Conservation (phyloP, 2,113 vertebrate species). For the Psittacula cyanocephala region DNA sequence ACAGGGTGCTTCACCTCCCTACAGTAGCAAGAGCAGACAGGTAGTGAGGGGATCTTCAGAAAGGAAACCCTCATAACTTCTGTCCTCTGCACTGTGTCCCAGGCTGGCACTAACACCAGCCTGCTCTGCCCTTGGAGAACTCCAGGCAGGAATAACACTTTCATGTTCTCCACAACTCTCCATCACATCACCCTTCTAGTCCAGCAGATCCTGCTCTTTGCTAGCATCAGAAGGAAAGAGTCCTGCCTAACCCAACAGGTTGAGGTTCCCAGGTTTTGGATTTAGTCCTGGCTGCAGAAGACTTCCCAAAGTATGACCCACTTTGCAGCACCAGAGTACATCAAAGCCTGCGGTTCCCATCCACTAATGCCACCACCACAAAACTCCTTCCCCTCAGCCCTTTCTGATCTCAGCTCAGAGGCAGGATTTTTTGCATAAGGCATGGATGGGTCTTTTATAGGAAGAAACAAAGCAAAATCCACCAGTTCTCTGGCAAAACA, state of each 20-base stretch:
- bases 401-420: not conserved
- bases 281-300: not conserved
- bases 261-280: not conserved
- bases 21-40: not conserved
- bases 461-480: not conserved
- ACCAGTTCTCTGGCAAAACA: not conserved
- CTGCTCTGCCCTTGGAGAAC: not conserved
- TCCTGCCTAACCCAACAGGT: not conserved
- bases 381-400: not conserved
- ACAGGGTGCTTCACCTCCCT: not conserved
- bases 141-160: not conserved
- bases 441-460: not conserved
- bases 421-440: not conserved
- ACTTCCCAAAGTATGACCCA: not conserved
- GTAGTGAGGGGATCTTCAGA: not conserved
- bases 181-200: not conserved
- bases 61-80: not conserved
- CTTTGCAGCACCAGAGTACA: not conserved
- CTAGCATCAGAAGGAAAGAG: not conserved
- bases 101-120: not conserved
- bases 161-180: not conserved
- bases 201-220: not conserved
- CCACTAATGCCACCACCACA: not conserved
- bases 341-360: not conserved
- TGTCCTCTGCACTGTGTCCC: fast-evolving